A percentile compares a stretch with the other conserved stretches of the same genome.
These are phyloP conservation scores for Luidia sarsii DNA, from an alignment of 53 echinoderm and acorn worm species.

Conservation along the genomic window DNA sequence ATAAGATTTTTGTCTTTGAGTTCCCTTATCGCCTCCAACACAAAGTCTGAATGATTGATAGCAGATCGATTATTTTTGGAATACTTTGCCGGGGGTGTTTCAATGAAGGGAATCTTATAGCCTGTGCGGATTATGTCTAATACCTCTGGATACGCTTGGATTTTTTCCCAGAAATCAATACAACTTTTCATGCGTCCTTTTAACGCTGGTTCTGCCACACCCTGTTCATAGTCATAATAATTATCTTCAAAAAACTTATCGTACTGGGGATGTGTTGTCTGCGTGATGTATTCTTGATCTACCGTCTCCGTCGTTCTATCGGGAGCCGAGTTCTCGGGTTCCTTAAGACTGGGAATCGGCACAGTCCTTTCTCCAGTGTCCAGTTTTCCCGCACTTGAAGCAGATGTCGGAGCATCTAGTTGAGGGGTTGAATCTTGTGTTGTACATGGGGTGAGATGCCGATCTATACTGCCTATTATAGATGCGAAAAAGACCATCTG, in stretches of 20 bases:
- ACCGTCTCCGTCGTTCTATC: not conserved
- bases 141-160: not conserved
- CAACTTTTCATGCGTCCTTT: conserved; percentile 2
- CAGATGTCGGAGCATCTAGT: not conserved
- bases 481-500: conserved; percentile 30
- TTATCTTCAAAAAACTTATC: not conserved
- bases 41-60: not conserved
- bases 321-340: not conserved
- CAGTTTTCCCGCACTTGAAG: not conserved
- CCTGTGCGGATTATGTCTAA: not conserved
- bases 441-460: not conserved
- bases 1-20: conserved; percentile 4
- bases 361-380: conserved; percentile 1
- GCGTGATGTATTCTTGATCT: not conserved
- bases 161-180: not conserved
- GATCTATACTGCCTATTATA: conserved; percentile 24
- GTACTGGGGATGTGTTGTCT: not conserved
- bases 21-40: not conserved
- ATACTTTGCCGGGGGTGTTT: not conserved
- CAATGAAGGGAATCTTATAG: conserved; percentile 11
- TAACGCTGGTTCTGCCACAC: not conserved
- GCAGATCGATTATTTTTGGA: conserved; percentile 28
- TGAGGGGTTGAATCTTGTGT: not conserved
- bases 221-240: conserved; percentile 12
- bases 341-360: not conserved